Evolutionary conservation across 2,113 vertebrate species (phyloP), one percentile per base, ranked within the genome.

Genomic region (Lasiurus cinereus): DNA sequence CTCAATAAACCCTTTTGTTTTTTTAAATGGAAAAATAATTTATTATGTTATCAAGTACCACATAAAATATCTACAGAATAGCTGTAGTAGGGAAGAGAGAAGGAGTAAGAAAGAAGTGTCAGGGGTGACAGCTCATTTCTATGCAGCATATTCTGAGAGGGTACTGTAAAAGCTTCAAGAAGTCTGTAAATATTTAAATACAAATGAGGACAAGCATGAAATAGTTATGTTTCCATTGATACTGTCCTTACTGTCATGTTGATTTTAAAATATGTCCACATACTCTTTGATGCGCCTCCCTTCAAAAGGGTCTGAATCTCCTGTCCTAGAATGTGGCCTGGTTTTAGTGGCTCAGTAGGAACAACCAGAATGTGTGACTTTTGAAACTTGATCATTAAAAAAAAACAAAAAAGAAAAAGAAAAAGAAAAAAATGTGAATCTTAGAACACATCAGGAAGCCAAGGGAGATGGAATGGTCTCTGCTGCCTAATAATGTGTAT

Each of bases 1-100:
- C 31, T 78, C 31, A 78, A 78, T 22, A n/a, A 78, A 33, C 5
- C 31, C 18, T 78, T 22, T 77, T 19, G 33, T 77, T 77, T 52
- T 62, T 27, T 62, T 12, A 12, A 64, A 31, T n/a, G 29, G 29
- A 66, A 9, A 94, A 85, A 52, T 90, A 9, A 73, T 83, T 76
- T 82, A 78, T 89, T 59, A 66, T 82, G 89, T 93, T 87, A 92
- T 9, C 86, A 82, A 50, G 8, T 43, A 78, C 67, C 36, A 94
- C 31, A 91, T 50, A 79, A 88, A 94, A 80, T 76, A 94, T 36
- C 9, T 27, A 56, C 72, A 59, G 22, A 82, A 77, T 78, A 82
- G 78, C 31, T n/a, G 11, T 39, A 92, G 62, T 67, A 93, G 3
- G 22, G 46, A 79, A 90, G 33, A 77, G 33, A 62, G 54, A 18